These are phyloP conservation scores for Gnathonemus echidnorhynchus DNA, from an alignment of 2,113 vertebrate species.

Conservation along the genomic window DNA sequence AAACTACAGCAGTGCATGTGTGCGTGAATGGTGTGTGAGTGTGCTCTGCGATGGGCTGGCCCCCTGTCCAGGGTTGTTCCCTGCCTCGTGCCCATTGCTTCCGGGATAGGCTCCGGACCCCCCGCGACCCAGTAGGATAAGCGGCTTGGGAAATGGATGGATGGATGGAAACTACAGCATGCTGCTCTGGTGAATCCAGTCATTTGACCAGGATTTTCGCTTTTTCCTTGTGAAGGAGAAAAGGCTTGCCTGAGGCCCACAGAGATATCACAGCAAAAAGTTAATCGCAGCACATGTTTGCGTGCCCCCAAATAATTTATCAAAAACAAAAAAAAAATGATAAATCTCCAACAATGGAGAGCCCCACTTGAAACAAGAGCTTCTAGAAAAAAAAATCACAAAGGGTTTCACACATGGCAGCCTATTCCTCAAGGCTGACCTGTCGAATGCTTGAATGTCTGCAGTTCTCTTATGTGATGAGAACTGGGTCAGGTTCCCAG, in stretches of 20 bases:
- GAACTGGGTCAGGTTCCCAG: constrained; percentile 12
- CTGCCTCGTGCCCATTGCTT: no score
- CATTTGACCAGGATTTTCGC: background rate
- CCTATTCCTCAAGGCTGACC: background rate
- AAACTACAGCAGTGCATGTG: background rate
- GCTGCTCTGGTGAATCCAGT: background rate
- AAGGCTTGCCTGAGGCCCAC: background rate
- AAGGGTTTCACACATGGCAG: background rate
- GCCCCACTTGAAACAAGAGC: background rate
- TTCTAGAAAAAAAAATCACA: background rate
- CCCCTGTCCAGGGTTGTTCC: no score
- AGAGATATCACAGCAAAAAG: background rate
- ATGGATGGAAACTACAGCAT: background rate
- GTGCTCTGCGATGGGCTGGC: no score
- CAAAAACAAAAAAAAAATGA: background rate
- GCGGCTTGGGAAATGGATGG: no score
- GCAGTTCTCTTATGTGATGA: background rate
- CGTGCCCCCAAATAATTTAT: background rate
- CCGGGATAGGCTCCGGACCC: no score
- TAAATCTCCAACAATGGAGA: background rate
- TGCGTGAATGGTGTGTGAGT: no score
- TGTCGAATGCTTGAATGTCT: background rate
- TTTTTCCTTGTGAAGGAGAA: background rate
- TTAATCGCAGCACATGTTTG: background rate
- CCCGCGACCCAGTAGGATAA: no score